Evolutionary conservation across 2,888 invertebrate species (phyloP), one percentile per base, ranked within the genome.

Genomic region (Chrysodeixis includens): DNA sequence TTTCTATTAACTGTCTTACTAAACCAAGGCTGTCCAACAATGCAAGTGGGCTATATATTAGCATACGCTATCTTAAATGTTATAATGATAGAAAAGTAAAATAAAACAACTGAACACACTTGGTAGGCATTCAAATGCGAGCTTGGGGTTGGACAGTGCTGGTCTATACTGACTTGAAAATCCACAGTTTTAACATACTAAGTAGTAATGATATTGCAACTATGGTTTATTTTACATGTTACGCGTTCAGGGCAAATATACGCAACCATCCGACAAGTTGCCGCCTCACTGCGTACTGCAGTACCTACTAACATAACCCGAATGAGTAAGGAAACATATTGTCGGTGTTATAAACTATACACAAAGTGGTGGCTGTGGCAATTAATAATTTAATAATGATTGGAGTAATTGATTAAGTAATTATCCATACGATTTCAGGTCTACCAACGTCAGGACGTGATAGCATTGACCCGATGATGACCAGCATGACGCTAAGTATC

Each of bases 401-500:
- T n/a, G 14, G 10, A 7, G 26, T 16, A n/a, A 16, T 44, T 16
- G 14, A 52, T 14, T 52, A 52, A 52, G 6, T 6, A 5, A 22
- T 12, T 30, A 7, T 9, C 20, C 0, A 46, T 44, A 7, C 35
- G 54, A 56, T 86, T 87, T 0, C 85, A 93, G 93, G 90, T 57
- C 69, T 90, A 56, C 91, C 90, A 59, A 72, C 78, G 55, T 83
- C 91, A 71, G 92, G 90, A 6, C 91, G 94, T 4, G 92, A 94
- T 46, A 94, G 94, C 76, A 83, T 93, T 58, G 94, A 95, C 71
- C 94, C 92, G 1, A 92, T 95, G 92, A 88, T 93, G 90, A 94
- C 93, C 5, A 95, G 95, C 74, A 95, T 95, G 94, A 94, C 95
- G 0, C 88, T 94, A 20, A 95, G 95, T 66, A 95, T 95, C 51